Evolutionary conservation across 2,888 invertebrate species (phyloP).

Genomic region (Leptinotarsa rubiginosa): DNA sequence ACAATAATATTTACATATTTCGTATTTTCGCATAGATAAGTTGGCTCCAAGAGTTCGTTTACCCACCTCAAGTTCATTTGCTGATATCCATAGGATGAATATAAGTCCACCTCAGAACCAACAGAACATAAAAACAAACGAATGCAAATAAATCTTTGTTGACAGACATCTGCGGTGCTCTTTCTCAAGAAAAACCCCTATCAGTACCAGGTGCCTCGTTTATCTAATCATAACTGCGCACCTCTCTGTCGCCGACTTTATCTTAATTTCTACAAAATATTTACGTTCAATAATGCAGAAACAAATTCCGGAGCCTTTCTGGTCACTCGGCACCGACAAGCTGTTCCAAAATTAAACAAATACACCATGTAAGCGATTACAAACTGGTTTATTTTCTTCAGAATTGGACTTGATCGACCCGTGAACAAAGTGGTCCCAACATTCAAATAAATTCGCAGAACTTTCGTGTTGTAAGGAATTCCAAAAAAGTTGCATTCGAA

Average conservation of each 20-base stretch:
- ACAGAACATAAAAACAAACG: constrained; percentile 3
- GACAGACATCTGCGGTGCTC: constrained; percentile 25
- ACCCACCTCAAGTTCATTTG: background rate
- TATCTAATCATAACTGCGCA: constrained; percentile 27
- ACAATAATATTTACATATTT: background rate
- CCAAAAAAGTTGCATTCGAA: too few species aligned
- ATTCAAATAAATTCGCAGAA: background rate
- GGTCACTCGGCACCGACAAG: constrained; percentile 9
- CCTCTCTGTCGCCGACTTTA: constrained; percentile 27
- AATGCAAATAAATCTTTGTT: background rate
- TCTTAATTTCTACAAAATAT: constrained; percentile 21
- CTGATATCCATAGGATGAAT: background rate
- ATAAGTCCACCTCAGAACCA: background rate
- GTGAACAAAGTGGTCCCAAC: background rate
- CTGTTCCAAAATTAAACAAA: constrained; percentile 39
- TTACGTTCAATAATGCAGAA: constrained; percentile 24
- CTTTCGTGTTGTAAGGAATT: too few species aligned
- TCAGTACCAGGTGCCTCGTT: constrained; percentile 18
- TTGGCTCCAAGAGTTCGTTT: background rate
- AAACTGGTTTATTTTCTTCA: constrained; percentile 35
- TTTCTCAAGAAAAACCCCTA: constrained; percentile 18
- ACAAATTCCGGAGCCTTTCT: constrained; percentile 24
- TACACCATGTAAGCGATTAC: constrained; percentile 32
- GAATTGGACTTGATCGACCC: background rate
- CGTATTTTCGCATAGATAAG: background rate